Evolutionary conservation across 1,140 invertebrate species (phyloP).

Genomic region (Scaptomyza pallida): DNA sequence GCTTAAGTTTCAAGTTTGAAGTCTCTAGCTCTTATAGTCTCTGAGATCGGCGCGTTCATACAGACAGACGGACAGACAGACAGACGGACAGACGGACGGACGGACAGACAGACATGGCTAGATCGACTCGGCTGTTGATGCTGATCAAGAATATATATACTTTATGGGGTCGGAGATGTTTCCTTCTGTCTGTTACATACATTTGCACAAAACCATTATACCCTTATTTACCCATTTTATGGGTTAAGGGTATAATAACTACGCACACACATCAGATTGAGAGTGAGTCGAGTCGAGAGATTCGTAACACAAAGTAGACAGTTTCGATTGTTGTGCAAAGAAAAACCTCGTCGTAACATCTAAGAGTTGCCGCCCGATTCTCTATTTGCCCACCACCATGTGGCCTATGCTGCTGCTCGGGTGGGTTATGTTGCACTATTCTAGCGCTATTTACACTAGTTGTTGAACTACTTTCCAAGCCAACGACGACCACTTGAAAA

Average conservation of each 20-base stretch:
- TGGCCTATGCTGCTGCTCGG: conserved; percentile 13
- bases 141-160: too few relatives aligned
- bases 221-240: too few relatives aligned
- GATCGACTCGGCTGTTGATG: too few relatives aligned
- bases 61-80: too few relatives aligned
- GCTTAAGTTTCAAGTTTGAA: too few relatives aligned
- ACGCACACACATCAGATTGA: conserved; percentile 6
- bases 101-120: too few relatives aligned
- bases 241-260: too few relatives aligned
- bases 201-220: neutral
- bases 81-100: too few relatives aligned
- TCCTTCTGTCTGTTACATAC: too few relatives aligned
- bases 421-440: conserved; percentile 32
- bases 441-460: conserved; percentile 58
- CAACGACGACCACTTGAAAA: conserved; percentile 55
- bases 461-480: conserved; percentile 73
- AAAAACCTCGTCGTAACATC: conserved; percentile 29
- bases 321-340: conserved; percentile 60
- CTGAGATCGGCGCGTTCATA: too few relatives aligned
- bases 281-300: neutral
- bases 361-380: conserved; percentile 31
- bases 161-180: too few relatives aligned
- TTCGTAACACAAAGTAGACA: conserved; percentile 40
- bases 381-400: conserved; percentile 18
- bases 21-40: too few relatives aligned